phyloP scores from a whole-genome alignment of 2,113 vertebrate species.

The Bos taurus region ARS-UCD2.0 NC_037357.1:80070001-80070500 shows the following conservation, averaged over 20 bases:
- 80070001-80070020: neutral
- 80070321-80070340: neutral
- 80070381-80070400: neutral
- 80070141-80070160: neutral
- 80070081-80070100: neutral
- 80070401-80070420: neutral
- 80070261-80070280: neutral
- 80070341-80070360: neutral
- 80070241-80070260: neutral
- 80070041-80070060: neutral
- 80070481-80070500: neutral
- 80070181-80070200: neutral
- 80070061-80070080: neutral
- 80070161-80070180: neutral
- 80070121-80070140: neutral
- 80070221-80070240: neutral
- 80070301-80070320: neutral
- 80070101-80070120: neutral
- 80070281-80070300: neutral
- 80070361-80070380: neutral
- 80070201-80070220: neutral
- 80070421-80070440: slow-evolving; percentile 5
- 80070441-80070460: neutral
- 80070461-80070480: neutral
- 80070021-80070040: neutral